Conservation (phyloP, 2,113 vertebrate genomes). For the Meriones unguiculatus region DNA sequence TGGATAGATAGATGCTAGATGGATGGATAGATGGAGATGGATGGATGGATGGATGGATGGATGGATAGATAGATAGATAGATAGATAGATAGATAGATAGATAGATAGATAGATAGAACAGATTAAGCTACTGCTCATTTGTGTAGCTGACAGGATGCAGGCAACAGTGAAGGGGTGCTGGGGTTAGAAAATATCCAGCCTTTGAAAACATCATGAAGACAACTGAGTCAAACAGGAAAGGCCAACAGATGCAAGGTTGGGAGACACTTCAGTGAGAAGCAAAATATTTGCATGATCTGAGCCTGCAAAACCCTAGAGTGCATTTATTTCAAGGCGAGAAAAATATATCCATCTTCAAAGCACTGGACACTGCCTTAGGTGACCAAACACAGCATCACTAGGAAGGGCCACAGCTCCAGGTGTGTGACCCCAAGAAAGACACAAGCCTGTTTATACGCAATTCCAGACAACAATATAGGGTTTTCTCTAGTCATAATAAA, state of each 20-base stretch:
- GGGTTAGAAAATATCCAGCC: neutral
- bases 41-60: no score
- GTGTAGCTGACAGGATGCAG: neutral
- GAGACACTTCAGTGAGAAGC: conserved; percentile 2
- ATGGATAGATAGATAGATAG: neutral
- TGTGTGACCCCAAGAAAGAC: neutral
- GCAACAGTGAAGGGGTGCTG: no score
- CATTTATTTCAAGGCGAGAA: neutral
- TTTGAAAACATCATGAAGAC: neutral
- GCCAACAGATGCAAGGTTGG: neutral
- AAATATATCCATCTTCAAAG: neutral
- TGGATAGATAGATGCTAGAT: neutral
- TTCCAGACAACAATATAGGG: neutral
- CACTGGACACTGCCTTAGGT: neutral
- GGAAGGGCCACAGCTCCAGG: neutral
- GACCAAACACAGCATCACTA: neutral
- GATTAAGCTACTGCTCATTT: neutral
- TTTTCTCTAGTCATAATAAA: conserved; percentile 39
- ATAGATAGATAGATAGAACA: neutral
- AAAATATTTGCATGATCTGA: neutral
- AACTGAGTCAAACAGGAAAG: neutral
- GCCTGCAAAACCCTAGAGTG: neutral
- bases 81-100: no score
- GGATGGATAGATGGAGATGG: no score
- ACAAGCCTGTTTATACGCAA: neutral